Percentiles rank a stretch among this genome's conserved stretches.
These are phyloP conservation scores for Lasioglossum baleicum DNA, from an alignment of 1,140 invertebrate species.

Conservation along the genomic window DNA sequence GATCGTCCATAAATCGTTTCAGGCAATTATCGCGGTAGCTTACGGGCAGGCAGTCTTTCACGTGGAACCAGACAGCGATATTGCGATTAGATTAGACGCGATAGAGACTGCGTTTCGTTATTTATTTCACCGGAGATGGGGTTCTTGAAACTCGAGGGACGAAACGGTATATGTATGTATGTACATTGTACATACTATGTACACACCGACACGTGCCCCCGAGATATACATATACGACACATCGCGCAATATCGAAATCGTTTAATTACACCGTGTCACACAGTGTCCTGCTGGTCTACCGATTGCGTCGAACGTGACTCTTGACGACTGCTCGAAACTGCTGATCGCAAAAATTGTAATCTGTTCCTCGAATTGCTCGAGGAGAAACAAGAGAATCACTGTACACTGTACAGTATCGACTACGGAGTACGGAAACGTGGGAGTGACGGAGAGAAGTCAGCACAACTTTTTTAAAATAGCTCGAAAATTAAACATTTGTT, in stretches of 20 bases:
- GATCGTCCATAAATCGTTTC: neutral
- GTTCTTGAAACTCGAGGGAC: neutral
- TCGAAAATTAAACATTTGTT: too few species aligned
- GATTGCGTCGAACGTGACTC: neutral
- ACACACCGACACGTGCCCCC: neutral
- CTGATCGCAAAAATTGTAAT: neutral
- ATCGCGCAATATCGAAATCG: too few species aligned
- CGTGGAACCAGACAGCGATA: neutral
- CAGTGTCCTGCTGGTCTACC: neutral
- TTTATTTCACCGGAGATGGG: conserved; percentile 4
- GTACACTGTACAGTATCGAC: too few species aligned
- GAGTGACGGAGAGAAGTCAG: too few species aligned
- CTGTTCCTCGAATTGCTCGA: neutral
- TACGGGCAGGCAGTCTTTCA: neutral
- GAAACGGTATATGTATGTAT: conserved; percentile 13
- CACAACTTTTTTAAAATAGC: too few species aligned
- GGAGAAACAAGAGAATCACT: too few species aligned
- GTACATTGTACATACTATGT: too few species aligned
- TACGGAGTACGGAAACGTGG: too few species aligned
- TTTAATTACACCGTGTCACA: conserved; percentile 7
- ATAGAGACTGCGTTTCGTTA: neutral
- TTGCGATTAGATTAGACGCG: conserved; percentile 10
- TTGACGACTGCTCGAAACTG: too few species aligned
- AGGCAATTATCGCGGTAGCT: conserved; percentile 4
- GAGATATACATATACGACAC: neutral